phyloP scores from a whole-genome alignment of 2,113 vertebrate genomes.

The Rhea pennata region DNA sequence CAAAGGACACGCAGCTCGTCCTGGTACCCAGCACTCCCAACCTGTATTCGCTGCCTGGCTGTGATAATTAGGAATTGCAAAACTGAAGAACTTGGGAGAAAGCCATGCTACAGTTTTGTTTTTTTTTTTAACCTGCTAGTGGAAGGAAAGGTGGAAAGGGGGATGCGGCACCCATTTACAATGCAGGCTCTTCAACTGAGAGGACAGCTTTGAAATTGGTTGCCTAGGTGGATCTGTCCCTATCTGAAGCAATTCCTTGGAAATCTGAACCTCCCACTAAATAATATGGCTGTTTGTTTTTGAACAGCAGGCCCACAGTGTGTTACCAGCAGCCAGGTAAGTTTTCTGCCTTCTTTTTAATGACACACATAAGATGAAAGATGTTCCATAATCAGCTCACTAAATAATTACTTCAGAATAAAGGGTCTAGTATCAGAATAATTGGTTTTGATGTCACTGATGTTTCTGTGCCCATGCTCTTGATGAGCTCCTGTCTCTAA shows the following conservation, averaged over 20 bases:
- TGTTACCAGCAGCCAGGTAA: not conserved
- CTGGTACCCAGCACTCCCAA: not conserved
- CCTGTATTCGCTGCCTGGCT: not conserved
- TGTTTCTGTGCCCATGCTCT: not conserved
- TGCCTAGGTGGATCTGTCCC: not conserved
- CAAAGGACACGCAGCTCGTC: not conserved
- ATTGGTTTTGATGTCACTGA: not conserved
- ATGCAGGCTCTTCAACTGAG: not conserved
- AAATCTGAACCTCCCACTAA: not conserved
- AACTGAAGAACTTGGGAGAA: not conserved
- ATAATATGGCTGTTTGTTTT: not conserved
- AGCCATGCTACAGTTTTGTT: not conserved
- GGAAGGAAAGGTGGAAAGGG: not conserved
- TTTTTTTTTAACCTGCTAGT: not conserved
- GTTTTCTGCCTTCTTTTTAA: not conserved
- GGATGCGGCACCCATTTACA: not conserved
- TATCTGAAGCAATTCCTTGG: not conserved
- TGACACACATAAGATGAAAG: not conserved
- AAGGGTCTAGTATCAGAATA: not conserved
- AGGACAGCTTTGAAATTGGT: not conserved
- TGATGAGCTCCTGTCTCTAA: not conserved
- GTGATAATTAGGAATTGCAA: not conserved
- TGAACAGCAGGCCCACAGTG: not conserved
- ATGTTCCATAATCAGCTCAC: not conserved
- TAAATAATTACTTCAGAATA: not conserved